Percentiles rank a stretch among this genome's conserved stretches.
Conservation (phyloP, 2,113 vertebrate species). For the Scalopus aquaticus region DNA sequence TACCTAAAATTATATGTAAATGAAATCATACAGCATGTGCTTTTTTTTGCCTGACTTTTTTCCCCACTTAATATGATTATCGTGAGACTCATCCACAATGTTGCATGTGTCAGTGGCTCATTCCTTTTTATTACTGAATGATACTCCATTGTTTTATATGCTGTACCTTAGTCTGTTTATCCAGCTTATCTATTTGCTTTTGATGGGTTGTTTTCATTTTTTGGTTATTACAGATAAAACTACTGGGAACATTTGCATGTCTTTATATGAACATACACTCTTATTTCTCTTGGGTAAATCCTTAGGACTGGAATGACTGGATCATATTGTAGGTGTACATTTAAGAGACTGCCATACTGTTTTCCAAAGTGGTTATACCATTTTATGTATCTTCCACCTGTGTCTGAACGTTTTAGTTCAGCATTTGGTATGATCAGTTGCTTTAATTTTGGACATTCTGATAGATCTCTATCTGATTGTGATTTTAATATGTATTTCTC, state of each 20-base stretch:
- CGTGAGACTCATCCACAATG: not conserved
- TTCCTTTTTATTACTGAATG: not conserved
- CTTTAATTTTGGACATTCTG: constrained; percentile 8
- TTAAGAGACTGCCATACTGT: constrained; percentile 20
- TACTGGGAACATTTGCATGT: not conserved
- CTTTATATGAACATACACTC: constrained; percentile 17
- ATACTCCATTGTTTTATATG: not conserved
- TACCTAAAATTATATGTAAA: constrained; percentile 12
- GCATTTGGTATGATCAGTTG: not conserved
- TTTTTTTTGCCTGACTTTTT: not conserved
- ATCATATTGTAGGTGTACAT: not conserved
- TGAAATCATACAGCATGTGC: not conserved
- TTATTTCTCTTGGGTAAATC: constrained; percentile 15
- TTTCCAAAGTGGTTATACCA: constrained; percentile 14
- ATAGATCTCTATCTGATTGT: not conserved
- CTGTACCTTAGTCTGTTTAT: not conserved
- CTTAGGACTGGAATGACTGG: not conserved
- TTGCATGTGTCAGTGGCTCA: not conserved
- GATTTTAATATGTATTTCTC: constrained; percentile 43
- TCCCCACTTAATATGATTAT: not conserved
- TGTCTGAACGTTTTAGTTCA: constrained; percentile 8
- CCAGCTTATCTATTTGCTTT: not conserved
- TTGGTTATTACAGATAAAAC: not conserved
- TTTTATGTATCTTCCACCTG: not conserved
- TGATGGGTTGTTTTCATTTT: constrained; percentile 2